These are phyloP conservation scores for Entelurus aequoreus DNA, from an alignment of 2,113 vertebrate genomes.

Conservation along the genomic window DNA sequence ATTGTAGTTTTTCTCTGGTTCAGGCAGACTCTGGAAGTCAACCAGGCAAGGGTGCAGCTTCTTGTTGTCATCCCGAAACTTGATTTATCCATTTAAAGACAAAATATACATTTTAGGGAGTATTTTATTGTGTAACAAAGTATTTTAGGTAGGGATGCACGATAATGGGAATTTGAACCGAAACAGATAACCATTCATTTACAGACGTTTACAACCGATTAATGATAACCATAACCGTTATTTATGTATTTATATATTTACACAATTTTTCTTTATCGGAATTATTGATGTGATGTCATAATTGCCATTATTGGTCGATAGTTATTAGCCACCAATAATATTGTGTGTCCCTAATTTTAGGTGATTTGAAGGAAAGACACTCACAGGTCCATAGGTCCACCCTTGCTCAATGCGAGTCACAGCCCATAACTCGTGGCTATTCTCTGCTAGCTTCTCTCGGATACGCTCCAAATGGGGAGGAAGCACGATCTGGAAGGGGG, in stretches of 20 bases:
- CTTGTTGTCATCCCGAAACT: constrained; percentile 90
- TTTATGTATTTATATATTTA: no score
- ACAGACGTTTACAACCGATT: no score
- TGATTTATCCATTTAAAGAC: constrained; percentile 13
- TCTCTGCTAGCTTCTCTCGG: constrained; percentile 93
- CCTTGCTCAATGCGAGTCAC: constrained; percentile 96
- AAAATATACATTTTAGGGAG: background rate
- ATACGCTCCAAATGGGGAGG: constrained; percentile 93
- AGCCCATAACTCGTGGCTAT: constrained; percentile 96
- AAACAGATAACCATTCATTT: no score
- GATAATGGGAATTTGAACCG: no score
- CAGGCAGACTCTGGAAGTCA: constrained; percentile 83
- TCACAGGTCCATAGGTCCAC: constrained; percentile 89
- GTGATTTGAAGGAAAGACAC: constrained; percentile 18
- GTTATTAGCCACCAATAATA: no score
- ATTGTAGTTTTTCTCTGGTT: constrained; percentile 89
- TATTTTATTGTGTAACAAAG: background rate
- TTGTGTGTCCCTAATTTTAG: no score
- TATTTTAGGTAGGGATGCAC: background rate
- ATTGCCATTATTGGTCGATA: no score
- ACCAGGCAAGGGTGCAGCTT: constrained; percentile 86
- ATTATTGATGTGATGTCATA: no score
- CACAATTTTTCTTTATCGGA: no score
- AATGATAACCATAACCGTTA: no score
- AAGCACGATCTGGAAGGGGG: constrained; percentile 81